Evolutionary conservation across 2,888 invertebrate species (phyloP).

Genomic region (Cremastobaeus sp.): DNA sequence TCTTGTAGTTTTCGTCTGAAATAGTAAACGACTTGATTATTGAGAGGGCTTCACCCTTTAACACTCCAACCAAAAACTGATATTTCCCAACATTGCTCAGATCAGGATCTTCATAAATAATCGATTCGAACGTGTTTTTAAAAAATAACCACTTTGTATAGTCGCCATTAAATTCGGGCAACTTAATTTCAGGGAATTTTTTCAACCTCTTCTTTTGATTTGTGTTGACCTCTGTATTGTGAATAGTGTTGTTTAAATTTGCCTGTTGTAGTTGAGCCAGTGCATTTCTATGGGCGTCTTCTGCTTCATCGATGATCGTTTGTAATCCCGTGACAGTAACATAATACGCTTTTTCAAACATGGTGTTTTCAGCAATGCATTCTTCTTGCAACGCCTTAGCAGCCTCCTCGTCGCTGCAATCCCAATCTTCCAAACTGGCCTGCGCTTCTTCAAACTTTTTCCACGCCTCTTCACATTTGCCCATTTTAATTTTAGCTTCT

Average conservation of each 20-base stretch:
- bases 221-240: too few species aligned
- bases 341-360: neutral
- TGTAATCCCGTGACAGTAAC: neutral
- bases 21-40: slow-evolving; percentile 52
- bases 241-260: too few species aligned
- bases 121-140: slow-evolving; percentile 52
- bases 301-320: neutral
- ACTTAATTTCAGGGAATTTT: slow-evolving; percentile 46
- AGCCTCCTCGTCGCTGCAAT: neutral
- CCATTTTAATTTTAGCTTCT: slow-evolving; percentile 4
- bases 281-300: neutral
- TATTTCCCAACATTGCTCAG: slow-evolving; percentile 52
- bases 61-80: slow-evolving; percentile 53
- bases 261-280: neutral
- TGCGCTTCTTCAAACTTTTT: neutral
- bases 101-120: slow-evolving; percentile 39
- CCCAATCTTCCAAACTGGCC: neutral
- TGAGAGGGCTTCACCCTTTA: slow-evolving; percentile 57
- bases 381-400: neutral
- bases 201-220: neutral
- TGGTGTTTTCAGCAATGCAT: neutral
- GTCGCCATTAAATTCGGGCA: slow-evolving; percentile 55
- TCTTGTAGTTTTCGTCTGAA: slow-evolving; percentile 54
- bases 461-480: neutral
- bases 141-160: slow-evolving; percentile 57